Base-by-base conservation (phyloP, 2,888 invertebrate species). In the Spisula solida region DNA sequence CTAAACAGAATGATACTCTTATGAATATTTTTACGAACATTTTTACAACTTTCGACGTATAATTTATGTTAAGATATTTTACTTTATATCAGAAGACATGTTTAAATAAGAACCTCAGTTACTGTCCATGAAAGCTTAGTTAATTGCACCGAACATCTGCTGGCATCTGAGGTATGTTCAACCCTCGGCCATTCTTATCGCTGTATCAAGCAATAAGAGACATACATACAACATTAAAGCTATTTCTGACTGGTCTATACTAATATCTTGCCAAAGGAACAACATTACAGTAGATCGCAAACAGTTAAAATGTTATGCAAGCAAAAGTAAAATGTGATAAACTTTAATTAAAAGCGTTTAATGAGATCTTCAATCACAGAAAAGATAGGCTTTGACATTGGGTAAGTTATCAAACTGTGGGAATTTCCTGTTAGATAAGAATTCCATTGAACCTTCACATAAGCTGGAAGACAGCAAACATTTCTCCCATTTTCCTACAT, bases 281-380 rank as follows among this genome's bases (percentile, higher is more conserved):
- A 66, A n/a, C n/a, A 1, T 25, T 12, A 66, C 1, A 25, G 18
- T 20, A 25, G 4, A 25, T 25, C 25, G 8, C 25, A n/a, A 66
- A 66, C n/a, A 25, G 60, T 66, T 66, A 66, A 66, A 66, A n/a
- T 12, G 12, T n/a, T 66, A 25, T 25, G 10, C 60, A 25, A 25
- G 60, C 25, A 34, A 75, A 34, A 75, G 75, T 75, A 18, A 18
- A 75, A 75, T 75, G 75, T 14, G 29, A 75, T 75, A 75, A 75
- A 75, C 6, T 2, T 34, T 75, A 75, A 75, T 75, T 75, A 75
- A 75, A 75, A 18, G 14, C 31, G 18, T 75, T 75, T 75, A 75
- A 75, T 34, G 75, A 75, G 75, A 75, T 75, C 31, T 31, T 75
- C 34, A 31, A 75, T 75, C 34, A 75, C 12, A 31, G 34, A 0